Percentiles rank a stretch among this genome's conserved stretches.
phyloP scores from a whole-genome alignment of 2,113 vertebrate genomes.

The Seriola quinqueradiata region DNA sequence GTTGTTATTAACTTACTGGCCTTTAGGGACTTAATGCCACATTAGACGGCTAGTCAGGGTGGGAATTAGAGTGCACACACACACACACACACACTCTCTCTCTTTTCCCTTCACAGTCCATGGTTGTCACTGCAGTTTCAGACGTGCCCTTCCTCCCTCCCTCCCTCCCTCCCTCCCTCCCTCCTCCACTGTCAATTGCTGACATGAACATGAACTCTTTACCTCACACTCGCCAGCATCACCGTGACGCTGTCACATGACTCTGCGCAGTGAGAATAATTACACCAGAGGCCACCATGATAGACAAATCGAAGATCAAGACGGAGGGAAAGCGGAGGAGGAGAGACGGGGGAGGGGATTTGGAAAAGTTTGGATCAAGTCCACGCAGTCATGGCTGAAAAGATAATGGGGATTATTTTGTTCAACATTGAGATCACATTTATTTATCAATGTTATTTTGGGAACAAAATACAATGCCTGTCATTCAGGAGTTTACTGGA shows the following conservation, averaged over 20 bases:
- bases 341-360: neutral
- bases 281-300: conserved; percentile 56
- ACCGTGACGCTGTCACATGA: conserved; percentile 53
- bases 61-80: neutral
- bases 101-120: conserved; percentile 1
- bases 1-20: neutral
- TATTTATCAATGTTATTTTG: no score
- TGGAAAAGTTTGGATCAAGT: neutral
- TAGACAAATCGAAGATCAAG: neutral
- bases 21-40: neutral
- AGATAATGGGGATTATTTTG: neutral
- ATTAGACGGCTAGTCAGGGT: neutral
- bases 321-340: neutral
- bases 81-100: neutral
- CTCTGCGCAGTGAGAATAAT: conserved; percentile 38
- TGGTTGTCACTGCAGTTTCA: conserved; percentile 20
- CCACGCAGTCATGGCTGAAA: neutral
- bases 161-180: neutral
- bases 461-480: neutral
- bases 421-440: neutral
- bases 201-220: conserved; percentile 38
- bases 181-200: neutral
- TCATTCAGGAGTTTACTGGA: neutral
- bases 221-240: conserved; percentile 41
- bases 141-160: neutral